Evolutionary conservation across 2,888 invertebrate genomes (phyloP), one percentile per base, ranked within the genome.

Genomic region (Strigamia transsilvanica): DNA sequence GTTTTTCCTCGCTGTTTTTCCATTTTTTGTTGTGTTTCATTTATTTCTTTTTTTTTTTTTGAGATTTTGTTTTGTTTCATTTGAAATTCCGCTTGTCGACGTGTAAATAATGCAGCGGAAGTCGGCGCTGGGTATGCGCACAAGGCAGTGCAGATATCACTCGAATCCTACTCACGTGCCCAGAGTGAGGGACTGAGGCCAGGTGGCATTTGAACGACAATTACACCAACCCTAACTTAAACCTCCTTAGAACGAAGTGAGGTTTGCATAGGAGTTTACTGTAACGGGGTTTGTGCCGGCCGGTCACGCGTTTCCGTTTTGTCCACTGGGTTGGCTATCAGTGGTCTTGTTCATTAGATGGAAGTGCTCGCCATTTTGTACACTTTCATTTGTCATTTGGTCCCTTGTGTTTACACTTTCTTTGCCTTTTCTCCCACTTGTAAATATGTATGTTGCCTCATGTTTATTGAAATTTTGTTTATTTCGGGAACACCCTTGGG

Each of bases 131-230:
- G 15, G 51, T 51, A n/a, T 51, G 51, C 51, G 51, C n/a, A 51
- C 51, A 51, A 51, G 51, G 15, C 51, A 51, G 15, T 51, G 51
- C 51, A 51, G 51, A 51, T 51, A 51, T 51, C 51, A 51, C 51
- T 51, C 51, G 51, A 51, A 51, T 51, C 51, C 51, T 51, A n/a
- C 51, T 51, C 51, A 51, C 51, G 51, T 51, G 51, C 51, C 51
- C 4, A n/a, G 51, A n/a, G 51, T n/a, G 51, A 51, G 51, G 51
- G 51, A 18, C 18, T 51, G 51, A n/a, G 51, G 51, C 51, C 51
- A 51, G 51, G 51, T 51, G 51, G 51, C 51, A 7, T 51, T 51
- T 51, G 15, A 51, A 51, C 51, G 51, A 51, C 51, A 51, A 51
- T 51, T 51, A 51, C 51, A 51, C 51, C n/a, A 51, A n/a, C 51